phyloP scores from a whole-genome alignment of 2,888 invertebrate species.

The Seladonia tumulorum region DNA sequence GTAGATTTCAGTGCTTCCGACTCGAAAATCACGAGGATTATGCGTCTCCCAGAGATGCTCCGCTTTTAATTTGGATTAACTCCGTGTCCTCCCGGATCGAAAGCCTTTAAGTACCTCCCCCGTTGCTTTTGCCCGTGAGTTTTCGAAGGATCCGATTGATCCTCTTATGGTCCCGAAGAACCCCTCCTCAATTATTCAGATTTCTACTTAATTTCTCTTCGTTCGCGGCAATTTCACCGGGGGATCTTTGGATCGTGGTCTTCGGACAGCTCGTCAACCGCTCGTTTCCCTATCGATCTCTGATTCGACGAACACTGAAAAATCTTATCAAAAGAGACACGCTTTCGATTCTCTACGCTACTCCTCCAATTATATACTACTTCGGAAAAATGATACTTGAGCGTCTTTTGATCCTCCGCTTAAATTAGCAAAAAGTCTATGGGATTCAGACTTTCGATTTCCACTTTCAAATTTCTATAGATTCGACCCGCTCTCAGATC shows the following conservation, averaged over 20 bases:
- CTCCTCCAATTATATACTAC: background rate
- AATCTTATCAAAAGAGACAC: background rate
- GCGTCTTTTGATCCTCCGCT: background rate
- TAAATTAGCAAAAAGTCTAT: background rate
- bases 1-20: background rate
- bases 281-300: background rate
- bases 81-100: background rate
- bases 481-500: background rate
- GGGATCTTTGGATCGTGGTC: background rate
- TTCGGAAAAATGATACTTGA: background rate
- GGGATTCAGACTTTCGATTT: conserved; percentile 3
- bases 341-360: background rate
- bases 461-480: conserved; percentile 4
- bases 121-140: background rate
- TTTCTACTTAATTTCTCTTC: background rate
- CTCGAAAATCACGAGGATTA: background rate
- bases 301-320: background rate
- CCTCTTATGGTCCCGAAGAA: background rate
- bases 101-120: background rate
- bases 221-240: background rate
- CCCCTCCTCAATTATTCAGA: background rate
- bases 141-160: background rate
- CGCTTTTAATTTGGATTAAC: background rate
- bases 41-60: background rate
- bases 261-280: background rate